A percentile compares a stretch with the other conserved stretches of the same genome.
These are phyloP conservation scores for Chironomus striatipennis DNA, from an alignment of 1,140 invertebrate genomes.

Conservation along the genomic window DNA sequence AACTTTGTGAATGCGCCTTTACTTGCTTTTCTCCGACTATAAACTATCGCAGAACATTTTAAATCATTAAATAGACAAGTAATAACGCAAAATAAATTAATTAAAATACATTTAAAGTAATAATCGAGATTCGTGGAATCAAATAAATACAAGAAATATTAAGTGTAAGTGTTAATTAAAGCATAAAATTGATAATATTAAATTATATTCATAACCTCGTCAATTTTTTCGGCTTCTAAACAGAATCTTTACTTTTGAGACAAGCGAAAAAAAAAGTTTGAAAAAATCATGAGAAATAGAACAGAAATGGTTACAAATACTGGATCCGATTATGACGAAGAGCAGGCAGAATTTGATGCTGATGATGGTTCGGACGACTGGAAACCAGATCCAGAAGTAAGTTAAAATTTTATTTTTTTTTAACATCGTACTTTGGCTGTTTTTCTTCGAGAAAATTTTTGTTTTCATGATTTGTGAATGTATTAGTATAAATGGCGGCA, in stretches of 20 bases:
- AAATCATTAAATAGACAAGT: no score
- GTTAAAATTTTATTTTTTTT: no score
- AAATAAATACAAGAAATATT: no score
- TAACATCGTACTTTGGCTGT: not conserved
- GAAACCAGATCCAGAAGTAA: slow-evolving; percentile 19
- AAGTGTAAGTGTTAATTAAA: not conserved
- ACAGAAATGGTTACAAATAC: not conserved
- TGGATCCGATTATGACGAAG: slow-evolving; percentile 1
- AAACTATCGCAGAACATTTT: no score
- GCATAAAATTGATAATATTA: not conserved
- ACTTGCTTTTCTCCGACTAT: no score
- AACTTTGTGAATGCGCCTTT: no score
- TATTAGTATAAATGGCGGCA: slow-evolving; percentile 12
- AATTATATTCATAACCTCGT: not conserved
- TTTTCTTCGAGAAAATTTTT: slow-evolving; percentile 1
- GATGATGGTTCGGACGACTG: slow-evolving; percentile 13
- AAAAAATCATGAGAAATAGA: slow-evolving; percentile 7
- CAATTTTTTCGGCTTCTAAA: not conserved
- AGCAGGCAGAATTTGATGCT: not conserved
- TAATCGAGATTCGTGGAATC: no score
- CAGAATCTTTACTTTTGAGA: not conserved
- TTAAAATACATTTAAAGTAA: no score
- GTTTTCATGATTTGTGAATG: not conserved
- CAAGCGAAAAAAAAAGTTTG: not conserved
- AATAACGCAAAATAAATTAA: no score